Evolutionary conservation across 1,140 invertebrate genomes (phyloP).

Genomic region (Phortica variegata): DNA sequence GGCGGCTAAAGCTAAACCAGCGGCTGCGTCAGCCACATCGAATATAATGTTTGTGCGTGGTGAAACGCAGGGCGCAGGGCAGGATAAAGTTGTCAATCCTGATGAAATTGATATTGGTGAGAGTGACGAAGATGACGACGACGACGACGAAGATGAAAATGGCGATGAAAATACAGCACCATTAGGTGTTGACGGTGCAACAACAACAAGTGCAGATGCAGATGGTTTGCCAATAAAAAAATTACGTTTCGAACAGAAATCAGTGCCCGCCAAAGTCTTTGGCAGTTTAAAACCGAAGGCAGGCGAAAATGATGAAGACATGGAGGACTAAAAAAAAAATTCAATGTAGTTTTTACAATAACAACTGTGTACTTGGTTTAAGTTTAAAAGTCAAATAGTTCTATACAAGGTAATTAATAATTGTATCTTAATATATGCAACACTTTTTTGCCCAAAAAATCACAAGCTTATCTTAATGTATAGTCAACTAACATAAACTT

Average conservation of each 20-base stretch:
- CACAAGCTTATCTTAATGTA: too few species aligned
- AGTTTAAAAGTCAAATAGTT: too few species aligned
- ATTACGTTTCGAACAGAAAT: slow-evolving; percentile 76
- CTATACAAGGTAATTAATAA: too few species aligned
- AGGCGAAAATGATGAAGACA: slow-evolving; percentile 10
- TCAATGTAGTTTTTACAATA: too few species aligned
- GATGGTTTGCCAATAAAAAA: slow-evolving; percentile 62
- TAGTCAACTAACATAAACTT: too few species aligned
- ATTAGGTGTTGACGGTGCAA: slow-evolving; percentile 57
- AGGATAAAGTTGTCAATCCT: slow-evolving; percentile 80
- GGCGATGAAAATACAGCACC: slow-evolving; percentile 68
- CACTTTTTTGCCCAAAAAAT: too few species aligned
- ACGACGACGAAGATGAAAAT: slow-evolving; percentile 66
- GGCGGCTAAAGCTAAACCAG: slow-evolving; percentile 27
- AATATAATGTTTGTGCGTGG: slow-evolving; percentile 84
- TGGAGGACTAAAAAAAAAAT: too few species aligned
- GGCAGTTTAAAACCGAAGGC: slow-evolving; percentile 64
- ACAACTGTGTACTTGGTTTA: too few species aligned
- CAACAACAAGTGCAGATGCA: slow-evolving; percentile 35
- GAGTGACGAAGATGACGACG: slow-evolving; percentile 74
- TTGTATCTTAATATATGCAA: too few species aligned
- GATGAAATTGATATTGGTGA: slow-evolving; percentile 92
- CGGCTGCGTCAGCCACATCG: slow-evolving; percentile 42
- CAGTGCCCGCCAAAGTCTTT: slow-evolving; percentile 83
- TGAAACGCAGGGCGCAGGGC: slow-evolving; percentile 76